Conservation (phyloP, 2,113 vertebrate species). For the Progne subis region DNA sequence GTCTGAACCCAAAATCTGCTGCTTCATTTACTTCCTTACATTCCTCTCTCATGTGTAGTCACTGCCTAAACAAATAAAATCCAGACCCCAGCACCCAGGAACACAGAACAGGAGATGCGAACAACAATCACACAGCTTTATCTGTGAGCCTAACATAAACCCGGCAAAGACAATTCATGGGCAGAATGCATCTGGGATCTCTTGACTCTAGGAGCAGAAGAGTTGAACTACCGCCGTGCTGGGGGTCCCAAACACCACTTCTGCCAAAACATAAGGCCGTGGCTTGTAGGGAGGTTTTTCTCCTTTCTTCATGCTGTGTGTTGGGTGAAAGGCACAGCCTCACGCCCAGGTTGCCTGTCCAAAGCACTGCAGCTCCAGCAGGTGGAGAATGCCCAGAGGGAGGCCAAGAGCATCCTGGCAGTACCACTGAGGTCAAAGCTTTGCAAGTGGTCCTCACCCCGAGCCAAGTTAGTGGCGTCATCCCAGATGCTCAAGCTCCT, state of each 20-base stretch:
- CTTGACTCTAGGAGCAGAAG: not conserved
- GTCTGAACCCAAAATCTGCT: not conserved
- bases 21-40: not conserved
- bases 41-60: not conserved
- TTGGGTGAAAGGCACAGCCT: not conserved
- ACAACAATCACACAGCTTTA: not conserved
- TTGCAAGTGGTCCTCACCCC: not conserved
- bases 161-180: not conserved
- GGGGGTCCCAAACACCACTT: fast-evolving
- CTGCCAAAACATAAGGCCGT: not conserved
- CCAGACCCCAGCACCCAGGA: not conserved
- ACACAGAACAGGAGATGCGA: fast-evolving
- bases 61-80: not conserved
- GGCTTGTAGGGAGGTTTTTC: not conserved
- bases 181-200: not conserved
- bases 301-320: fast-evolving
- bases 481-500: not conserved
- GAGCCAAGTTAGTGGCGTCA: not conserved
- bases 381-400: not conserved
- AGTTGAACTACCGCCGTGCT: not conserved
- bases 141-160: not conserved
- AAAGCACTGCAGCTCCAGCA: not conserved
- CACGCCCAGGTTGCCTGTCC: not conserved
- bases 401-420: not conserved
- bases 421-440: not conserved